These are phyloP conservation scores for Pseudochirops cupreus DNA, from an alignment of 2,797 vertebrate genomes.

Conservation along the genomic window DNA sequence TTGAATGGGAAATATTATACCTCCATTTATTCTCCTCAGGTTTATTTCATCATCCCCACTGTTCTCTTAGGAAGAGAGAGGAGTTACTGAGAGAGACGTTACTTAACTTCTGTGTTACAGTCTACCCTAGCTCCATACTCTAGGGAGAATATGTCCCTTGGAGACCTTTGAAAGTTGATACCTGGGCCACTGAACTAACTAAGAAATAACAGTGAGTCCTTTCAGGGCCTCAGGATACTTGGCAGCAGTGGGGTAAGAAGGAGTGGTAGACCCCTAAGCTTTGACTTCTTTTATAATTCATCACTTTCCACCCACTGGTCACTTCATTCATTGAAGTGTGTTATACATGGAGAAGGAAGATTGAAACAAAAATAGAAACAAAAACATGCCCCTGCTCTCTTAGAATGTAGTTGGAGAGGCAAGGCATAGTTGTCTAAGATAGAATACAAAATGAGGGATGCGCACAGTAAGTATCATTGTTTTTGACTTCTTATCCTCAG, in stretches of 20 bases:
- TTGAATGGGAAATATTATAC: slow-evolving; percentile 2
- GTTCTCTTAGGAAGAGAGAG: background rate
- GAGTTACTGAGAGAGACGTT: background rate
- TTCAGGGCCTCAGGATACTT: background rate
- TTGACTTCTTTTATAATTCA: background rate
- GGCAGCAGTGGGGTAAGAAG: background rate
- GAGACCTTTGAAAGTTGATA: background rate
- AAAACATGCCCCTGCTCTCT: background rate
- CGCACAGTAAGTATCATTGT: background rate
- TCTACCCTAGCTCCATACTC: background rate
- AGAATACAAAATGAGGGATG: background rate
- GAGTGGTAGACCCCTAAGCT: too few species aligned
- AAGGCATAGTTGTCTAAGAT: background rate
- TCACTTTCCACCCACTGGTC: background rate
- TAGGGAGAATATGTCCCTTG: background rate
- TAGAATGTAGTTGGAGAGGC: background rate
- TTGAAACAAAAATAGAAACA: background rate
- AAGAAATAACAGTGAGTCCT: background rate
- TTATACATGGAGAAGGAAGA: background rate
- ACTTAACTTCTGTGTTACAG: background rate
- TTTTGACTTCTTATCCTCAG: background rate
- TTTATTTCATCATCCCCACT: background rate
- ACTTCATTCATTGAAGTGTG: background rate
- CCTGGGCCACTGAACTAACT: background rate
- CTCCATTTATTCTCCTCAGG: background rate